Conservation (phyloP, 2,888 invertebrate genomes). For the Epirrhoe alternata region DNA sequence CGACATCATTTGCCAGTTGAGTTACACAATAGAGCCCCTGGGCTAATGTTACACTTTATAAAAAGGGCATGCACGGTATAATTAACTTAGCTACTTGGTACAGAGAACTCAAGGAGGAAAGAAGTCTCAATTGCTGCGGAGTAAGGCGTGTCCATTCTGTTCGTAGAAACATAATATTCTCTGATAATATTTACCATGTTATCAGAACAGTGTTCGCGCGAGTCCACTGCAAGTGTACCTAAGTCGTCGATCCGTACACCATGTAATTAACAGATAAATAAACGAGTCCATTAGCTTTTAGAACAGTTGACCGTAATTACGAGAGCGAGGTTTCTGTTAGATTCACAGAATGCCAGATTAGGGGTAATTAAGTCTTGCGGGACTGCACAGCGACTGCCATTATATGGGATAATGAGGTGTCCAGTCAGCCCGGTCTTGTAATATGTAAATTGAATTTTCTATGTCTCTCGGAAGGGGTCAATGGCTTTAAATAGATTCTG, state of each 20-base stretch:
- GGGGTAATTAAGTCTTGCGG: conserved; percentile 79
- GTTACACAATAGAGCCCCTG: too few species aligned
- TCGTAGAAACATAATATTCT: neutral
- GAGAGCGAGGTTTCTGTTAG: conserved; percentile 70
- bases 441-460: conserved; percentile 81
- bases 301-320: conserved; percentile 76
- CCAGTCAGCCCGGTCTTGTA: conserved; percentile 75
- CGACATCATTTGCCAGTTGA: too few species aligned
- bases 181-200: conserved; percentile 7
- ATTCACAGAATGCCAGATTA: conserved; percentile 79
- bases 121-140: too few species aligned
- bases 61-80: too few species aligned
- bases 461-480: conserved; percentile 58
- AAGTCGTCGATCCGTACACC: conserved; percentile 27
- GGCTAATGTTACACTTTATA: too few species aligned
- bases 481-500: conserved; percentile 56
- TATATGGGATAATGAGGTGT: conserved; percentile 82
- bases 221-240: conserved; percentile 9
- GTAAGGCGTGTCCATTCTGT: too few species aligned
- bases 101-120: too few species aligned
- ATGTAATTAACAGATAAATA: conserved; percentile 73
- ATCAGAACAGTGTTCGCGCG: conserved; percentile 4
- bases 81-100: too few species aligned
- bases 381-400: conserved; percentile 73
- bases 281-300: conserved; percentile 72